phyloP scores from a whole-genome alignment of 2,888 invertebrate genomes.

The Reticulitermes lucifugus region DNA sequence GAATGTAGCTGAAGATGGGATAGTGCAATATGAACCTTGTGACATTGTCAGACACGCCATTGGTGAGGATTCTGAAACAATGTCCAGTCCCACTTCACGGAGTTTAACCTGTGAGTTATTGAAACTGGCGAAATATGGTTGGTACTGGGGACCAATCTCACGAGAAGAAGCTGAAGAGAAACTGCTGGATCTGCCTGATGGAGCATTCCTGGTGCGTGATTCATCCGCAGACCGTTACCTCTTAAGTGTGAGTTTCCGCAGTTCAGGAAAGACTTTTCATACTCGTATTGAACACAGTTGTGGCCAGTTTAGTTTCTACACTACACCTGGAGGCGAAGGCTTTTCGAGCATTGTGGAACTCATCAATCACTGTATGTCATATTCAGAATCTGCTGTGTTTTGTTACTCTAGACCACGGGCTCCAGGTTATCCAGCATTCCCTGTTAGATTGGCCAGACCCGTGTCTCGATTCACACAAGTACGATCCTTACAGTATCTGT shows the following conservation, averaged over 20 bases:
- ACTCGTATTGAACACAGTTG: slow-evolving; percentile 79
- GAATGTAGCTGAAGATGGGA: slow-evolving; percentile 1
- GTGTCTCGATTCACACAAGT: slow-evolving; percentile 80
- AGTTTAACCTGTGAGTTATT: slow-evolving; percentile 52
- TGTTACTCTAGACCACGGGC: slow-evolving; percentile 78
- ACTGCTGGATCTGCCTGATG: slow-evolving; percentile 76
- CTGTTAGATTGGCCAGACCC: slow-evolving; percentile 79
- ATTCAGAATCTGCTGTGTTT: slow-evolving; percentile 76
- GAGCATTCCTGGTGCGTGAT: slow-evolving; percentile 83
- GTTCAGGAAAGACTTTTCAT: slow-evolving; percentile 76
- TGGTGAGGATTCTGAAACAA: slow-evolving; percentile 1
- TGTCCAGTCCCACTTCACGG: slow-evolving; percentile 40
- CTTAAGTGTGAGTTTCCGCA: slow-evolving; percentile 77
- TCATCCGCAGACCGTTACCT: slow-evolving; percentile 78
- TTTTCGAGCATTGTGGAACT: slow-evolving; percentile 75
- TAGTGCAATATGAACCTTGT: slow-evolving; percentile 33
- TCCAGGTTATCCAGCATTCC: slow-evolving; percentile 76
- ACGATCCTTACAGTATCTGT: slow-evolving; percentile 77
- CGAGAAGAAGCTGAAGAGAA: slow-evolving; percentile 78
- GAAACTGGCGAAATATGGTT: slow-evolving; percentile 63
- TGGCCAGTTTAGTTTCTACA: slow-evolving; percentile 70
- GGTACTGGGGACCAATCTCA: slow-evolving; percentile 87
- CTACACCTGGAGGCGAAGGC: slow-evolving; percentile 64
- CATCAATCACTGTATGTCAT: slow-evolving; percentile 79
- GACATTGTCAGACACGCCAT: slow-evolving; percentile 15